A percentile compares a stretch with the other conserved stretches of the same genome.
Conservation (phyloP, 2,888 invertebrate genomes). For the Meteorus colon region DNA sequence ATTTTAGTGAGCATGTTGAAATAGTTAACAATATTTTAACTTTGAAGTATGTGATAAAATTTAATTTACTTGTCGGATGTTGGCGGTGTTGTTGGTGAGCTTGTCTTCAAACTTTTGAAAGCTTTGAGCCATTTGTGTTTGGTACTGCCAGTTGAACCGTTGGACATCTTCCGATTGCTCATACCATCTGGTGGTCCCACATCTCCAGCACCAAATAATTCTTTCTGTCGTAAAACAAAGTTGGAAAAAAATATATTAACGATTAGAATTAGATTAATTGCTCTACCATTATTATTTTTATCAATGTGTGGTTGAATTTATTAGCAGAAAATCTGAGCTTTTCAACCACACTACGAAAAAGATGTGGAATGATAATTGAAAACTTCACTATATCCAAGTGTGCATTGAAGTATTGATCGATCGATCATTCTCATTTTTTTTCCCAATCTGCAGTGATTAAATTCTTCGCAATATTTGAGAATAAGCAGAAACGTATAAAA, state of each 20-base stretch:
- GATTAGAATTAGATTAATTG: neutral
- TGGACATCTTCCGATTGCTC: conserved; percentile 88
- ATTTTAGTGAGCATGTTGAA: neutral
- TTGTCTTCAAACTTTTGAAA: conserved; percentile 93
- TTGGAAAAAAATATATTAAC: neutral
- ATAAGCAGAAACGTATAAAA: too few relatives aligned
- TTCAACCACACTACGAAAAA: too few relatives aligned
- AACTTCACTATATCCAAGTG: too few relatives aligned
- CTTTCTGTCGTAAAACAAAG: conserved; percentile 79
- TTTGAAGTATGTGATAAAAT: conserved; percentile 15
- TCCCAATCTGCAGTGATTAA: too few relatives aligned
- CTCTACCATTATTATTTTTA: too few relatives aligned
- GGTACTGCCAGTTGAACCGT: conserved; percentile 90
- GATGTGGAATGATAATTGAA: too few relatives aligned
- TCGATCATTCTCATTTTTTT: too few relatives aligned
- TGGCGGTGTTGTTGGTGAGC: conserved; percentile 74
- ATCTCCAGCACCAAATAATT: conserved; percentile 79
- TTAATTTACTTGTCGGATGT: conserved; percentile 79
- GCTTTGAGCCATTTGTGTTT: conserved; percentile 99
- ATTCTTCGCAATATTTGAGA: too few relatives aligned
- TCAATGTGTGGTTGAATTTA: too few relatives aligned
- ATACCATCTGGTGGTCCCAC: conserved; percentile 76
- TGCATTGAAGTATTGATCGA: too few relatives aligned
- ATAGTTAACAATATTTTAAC: neutral
- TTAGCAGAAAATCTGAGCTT: too few relatives aligned